Evolutionary conservation across 2,113 vertebrate species (phyloP).

Genomic region (Rhinichthys klamathensis): DNA sequence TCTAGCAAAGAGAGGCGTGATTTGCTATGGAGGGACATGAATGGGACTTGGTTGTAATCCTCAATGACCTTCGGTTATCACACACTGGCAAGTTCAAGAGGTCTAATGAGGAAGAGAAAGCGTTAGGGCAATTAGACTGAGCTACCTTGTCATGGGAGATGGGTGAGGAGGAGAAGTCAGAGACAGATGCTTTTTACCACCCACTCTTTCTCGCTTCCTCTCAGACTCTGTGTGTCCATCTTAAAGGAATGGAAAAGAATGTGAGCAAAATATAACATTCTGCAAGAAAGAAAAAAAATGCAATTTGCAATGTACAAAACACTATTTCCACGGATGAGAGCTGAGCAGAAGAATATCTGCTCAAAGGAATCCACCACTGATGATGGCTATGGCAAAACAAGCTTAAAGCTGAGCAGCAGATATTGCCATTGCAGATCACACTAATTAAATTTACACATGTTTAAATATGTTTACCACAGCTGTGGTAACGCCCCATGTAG

Average conservation of each 20-base stretch:
- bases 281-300: background rate
- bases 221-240: background rate
- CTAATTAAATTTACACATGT: background rate
- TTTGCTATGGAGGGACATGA: background rate
- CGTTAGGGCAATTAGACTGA: constrained; percentile 75
- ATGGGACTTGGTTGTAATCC: constrained; percentile 67
- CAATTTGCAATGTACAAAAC: background rate
- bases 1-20: constrained; percentile 2
- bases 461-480: background rate
- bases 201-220: constrained; percentile 31
- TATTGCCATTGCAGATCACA: background rate
- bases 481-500: too few relatives aligned
- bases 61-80: constrained; percentile 71
- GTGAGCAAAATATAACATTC: background rate
- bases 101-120: constrained; percentile 74
- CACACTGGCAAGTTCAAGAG: constrained; percentile 73
- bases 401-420: background rate
- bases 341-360: background rate
- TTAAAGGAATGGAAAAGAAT: background rate
- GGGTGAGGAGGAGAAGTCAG: constrained; percentile 51
- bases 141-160: constrained; percentile 69
- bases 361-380: too few relatives aligned
- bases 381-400: too few relatives aligned
- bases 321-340: background rate
- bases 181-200: constrained; percentile 61